Evolutionary conservation across 2,888 invertebrate species (phyloP), one percentile per base, ranked within the genome.

Genomic region (Drosophila multiciliata): DNA sequence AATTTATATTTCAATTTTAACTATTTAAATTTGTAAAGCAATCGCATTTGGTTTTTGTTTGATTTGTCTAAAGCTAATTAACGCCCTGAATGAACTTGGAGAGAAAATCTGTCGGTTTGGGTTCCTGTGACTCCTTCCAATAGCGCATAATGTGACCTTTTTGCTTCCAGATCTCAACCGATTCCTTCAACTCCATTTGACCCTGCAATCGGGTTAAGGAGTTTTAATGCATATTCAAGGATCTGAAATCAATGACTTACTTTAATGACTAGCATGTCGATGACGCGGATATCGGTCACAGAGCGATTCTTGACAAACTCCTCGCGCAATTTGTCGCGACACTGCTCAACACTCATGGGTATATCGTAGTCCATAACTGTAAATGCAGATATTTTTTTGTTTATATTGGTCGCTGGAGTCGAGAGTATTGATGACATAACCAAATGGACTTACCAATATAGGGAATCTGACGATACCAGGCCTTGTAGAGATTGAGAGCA

Each of bases 381-480:
- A 3, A 38, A 32, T 7, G 6, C 3, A 29, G 12, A 73, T 20
- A 33, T 49, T 20, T 23, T 45, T 45, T 73, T 88, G 75, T 78
- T 88, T 82, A 76, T 66, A 59, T 45, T 67, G 49, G 33, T 1
- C 15, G 20, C 32, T 32, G 53, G 55, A 69, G 52, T 23, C 26
- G 49, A 62, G n/a, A 32, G 71, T 52, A 77, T 23, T 75, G 87
- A 90, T 91, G 80, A 89, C 87, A 88, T 89, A 87, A 89, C 91
- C 73, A 79, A 15, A 49, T 20, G 38, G 54, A 74, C 95, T 94
- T 94, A 98, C 98, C 95, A 90, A 98, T 95, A 92, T 96, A 96
- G 9, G 98, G 98, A 73, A 98, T 94, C 93, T 98, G 97, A 79
- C 98, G 96, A 93, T 97, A 97, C 98, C 99, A 99, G 66, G 98